Evolutionary conservation across 1,140 invertebrate species (phyloP), one percentile per base, ranked within the genome.

Genomic region (Marisa cornuarietis): DNA sequence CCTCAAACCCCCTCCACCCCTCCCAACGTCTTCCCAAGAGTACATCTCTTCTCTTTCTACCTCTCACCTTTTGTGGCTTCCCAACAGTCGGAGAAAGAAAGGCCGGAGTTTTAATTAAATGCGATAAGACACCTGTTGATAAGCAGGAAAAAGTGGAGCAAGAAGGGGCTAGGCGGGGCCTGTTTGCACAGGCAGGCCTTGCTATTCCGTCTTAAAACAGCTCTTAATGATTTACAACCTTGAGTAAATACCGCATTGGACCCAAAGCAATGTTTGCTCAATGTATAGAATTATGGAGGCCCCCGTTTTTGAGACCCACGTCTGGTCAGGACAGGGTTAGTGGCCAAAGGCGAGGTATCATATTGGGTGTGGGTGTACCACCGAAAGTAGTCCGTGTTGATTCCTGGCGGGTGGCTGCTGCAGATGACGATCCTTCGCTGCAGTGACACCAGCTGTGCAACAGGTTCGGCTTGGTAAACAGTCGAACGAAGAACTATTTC

Each of bases 81-180:
- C 22, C n/a, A 24, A n/a, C 65, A n/a, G n/a, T 22, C 22, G 26
- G 65, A 68, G 26, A n/a, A 42, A 31, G 65, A 31, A 31, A 68
- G 65, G 11, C 13, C n/a, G n/a, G 26, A 68, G 65, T 68, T 68
- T 68, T 68, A 68, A 68, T 68, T 68, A 68, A 68, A 68, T 11
- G 65, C 65, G 65, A 68, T 68, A 68, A 68, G 65, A 68, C 65
- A 68, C 65, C 65, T 68, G 65, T 68, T 68, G 65, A 68, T 68
- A 68, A 68, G 65, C 65, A 68, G 9, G 11, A n/a, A 31, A 68
- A 18, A 68, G 65, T n/a, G 65, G 65, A n/a, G 11, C 65, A 31
- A 31, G 65, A n/a, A n/a, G 65, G 65, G 65, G 65, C 22, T 68
- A 68, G 65, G 65, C 26, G 65, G 65, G 13, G 22, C 65, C 22